Conservation (phyloP, 2,888 invertebrate genomes). For the Cenopis cana region DNA sequence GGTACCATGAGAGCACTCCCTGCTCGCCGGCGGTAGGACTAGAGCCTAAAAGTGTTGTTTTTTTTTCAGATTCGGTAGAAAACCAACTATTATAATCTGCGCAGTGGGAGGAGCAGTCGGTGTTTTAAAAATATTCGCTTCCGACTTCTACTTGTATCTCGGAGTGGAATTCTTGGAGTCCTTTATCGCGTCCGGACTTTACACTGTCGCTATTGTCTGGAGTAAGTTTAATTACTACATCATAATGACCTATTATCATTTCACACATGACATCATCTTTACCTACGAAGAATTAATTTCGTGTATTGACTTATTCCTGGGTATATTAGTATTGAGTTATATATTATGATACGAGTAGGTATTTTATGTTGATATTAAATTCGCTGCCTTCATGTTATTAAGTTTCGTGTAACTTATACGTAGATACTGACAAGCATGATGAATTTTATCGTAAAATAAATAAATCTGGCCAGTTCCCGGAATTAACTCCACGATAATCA, state of each 20-base stretch:
- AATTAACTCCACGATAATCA: too few species aligned
- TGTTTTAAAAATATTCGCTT: constrained; percentile 64
- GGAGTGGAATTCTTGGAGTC: constrained; percentile 71
- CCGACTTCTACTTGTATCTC: constrained; percentile 64
- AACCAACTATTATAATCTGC: constrained; percentile 68
- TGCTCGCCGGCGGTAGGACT: too few species aligned
- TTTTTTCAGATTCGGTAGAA: constrained; percentile 68
- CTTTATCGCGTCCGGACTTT: constrained; percentile 68
- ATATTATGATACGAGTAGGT: neutral
- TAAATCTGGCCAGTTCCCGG: too few species aligned
- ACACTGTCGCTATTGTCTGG: constrained; percentile 70
- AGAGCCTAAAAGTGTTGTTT: too few species aligned
- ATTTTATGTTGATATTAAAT: neutral
- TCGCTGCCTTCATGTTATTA: neutral
- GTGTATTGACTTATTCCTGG: too few species aligned
- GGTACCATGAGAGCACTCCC: too few species aligned
- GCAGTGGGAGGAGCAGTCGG: constrained; percentile 68
- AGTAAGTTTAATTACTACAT: constrained; percentile 57
- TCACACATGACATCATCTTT: neutral
- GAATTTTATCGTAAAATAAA: too few species aligned
- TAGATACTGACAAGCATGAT: too few species aligned
- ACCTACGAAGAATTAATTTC: neutral
- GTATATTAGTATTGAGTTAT: too few species aligned
- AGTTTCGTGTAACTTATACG: too few species aligned
- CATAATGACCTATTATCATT: constrained; percentile 7